A percentile compares a stretch with the other conserved stretches of the same genome.
These are phyloP conservation scores for Myiotriccus ornatus DNA, from an alignment of 2,797 vertebrate species.

Conservation along the genomic window DNA sequence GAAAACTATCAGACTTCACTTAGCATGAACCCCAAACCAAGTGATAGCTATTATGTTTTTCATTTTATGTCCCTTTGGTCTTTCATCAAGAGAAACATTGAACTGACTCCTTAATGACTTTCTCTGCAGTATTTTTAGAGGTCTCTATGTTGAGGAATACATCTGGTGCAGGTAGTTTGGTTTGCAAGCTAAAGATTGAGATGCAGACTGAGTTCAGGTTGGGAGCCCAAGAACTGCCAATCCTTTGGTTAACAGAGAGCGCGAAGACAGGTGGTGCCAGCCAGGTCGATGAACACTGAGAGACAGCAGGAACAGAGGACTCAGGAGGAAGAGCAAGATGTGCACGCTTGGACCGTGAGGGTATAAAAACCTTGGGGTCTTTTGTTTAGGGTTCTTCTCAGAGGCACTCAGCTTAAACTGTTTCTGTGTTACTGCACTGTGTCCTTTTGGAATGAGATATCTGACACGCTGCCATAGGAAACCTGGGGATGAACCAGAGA, in stretches of 20 bases:
- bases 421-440: not conserved
- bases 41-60: not conserved
- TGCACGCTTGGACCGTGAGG: not conserved
- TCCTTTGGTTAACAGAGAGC: not conserved
- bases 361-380: not conserved
- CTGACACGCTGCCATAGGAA: not conserved
- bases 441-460: not conserved
- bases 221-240: not conserved
- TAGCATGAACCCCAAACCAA: not conserved
- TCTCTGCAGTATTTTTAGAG: not conserved
- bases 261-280: not conserved
- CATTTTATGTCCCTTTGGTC: not conserved
- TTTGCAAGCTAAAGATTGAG: not conserved
- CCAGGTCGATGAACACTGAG: not conserved
- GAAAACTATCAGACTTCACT: not conserved
- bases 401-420: not conserved
- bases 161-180: not conserved
- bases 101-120: not conserved
- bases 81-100: not conserved
- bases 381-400: accelerated
- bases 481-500: not conserved
- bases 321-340: not conserved
- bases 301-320: not conserved
- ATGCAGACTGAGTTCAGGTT: not conserved
- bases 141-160: not conserved